phyloP scores from a whole-genome alignment of 2,113 vertebrate genomes.

The Phalacrocorax pelagicus region DNA sequence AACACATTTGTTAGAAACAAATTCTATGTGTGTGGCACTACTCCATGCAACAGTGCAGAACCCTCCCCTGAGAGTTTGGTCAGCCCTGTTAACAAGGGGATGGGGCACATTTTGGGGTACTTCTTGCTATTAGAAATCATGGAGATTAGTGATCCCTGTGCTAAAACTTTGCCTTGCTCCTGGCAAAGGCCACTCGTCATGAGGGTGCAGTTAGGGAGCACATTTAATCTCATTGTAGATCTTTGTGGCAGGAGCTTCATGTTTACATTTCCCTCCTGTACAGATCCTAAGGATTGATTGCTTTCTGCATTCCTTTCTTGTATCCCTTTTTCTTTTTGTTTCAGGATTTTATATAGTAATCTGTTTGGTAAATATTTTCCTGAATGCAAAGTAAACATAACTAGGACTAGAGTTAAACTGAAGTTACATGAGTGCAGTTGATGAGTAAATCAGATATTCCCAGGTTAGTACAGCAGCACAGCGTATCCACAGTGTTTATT shows the following conservation, averaged over 20 bases:
- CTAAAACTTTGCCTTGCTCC: not conserved
- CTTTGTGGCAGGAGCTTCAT: not conserved
- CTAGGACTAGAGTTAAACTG: not conserved
- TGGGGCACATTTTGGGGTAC: not conserved
- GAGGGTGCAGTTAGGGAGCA: not conserved
- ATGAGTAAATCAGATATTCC: not conserved
- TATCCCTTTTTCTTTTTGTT: not conserved
- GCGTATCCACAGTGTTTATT: not conserved
- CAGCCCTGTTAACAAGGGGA: not conserved
- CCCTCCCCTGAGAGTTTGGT: not conserved
- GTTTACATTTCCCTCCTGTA: not conserved
- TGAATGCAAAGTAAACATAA: not conserved
- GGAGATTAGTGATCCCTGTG: not conserved
- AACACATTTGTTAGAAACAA: not conserved
- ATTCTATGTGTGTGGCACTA: not conserved
- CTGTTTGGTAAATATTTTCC: not conserved
- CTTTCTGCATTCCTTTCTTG: not conserved
- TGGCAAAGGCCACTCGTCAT: not conserved
- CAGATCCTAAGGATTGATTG: not conserved
- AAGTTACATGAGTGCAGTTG: fast-evolving
- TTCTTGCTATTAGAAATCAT: not conserved
- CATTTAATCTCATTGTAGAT: not conserved
- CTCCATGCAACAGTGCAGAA: not conserved
- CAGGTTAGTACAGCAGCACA: not conserved
- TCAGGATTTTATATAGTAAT: not conserved